Percentiles rank a stretch among this genome's conserved stretches.
These are phyloP conservation scores for Chrysomela aeneicollis DNA, from an alignment of 2,888 invertebrate species.

Conservation along the genomic window DNA sequence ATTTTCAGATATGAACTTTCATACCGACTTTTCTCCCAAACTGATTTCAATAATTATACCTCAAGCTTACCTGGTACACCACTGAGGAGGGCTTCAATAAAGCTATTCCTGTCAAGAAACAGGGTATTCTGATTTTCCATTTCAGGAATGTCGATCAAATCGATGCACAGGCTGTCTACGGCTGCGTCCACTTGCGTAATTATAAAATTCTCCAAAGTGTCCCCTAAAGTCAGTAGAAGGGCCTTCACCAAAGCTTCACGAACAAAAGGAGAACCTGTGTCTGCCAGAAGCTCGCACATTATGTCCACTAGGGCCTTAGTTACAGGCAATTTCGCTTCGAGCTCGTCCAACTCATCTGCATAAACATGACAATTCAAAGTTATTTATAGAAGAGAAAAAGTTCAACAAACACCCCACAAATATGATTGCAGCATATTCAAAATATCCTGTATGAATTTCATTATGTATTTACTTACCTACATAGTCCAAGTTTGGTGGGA, in stretches of 20 bases:
- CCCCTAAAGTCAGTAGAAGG: constrained; percentile 60
- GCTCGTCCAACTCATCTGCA: constrained; percentile 65
- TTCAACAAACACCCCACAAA: too few relatives aligned
- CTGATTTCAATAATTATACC: constrained; percentile 13
- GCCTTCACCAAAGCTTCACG: constrained; percentile 64
- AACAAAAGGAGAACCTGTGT: constrained; percentile 60
- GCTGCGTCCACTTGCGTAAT: constrained; percentile 43
- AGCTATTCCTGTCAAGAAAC: constrained; percentile 51
- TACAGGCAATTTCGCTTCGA: constrained; percentile 62
- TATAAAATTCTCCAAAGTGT: constrained; percentile 56
- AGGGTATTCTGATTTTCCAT: constrained; percentile 45
- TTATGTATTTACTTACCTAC: constrained; percentile 46
- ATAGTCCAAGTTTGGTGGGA: constrained; percentile 45
- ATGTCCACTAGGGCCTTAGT: constrained; percentile 62
- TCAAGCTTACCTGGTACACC: constrained; percentile 52
- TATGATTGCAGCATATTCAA: too few relatives aligned
- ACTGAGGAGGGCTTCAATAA: constrained; percentile 49
- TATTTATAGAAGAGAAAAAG: background rate
- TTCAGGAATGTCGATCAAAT: constrained; percentile 48
- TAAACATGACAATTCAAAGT: constrained; percentile 34
- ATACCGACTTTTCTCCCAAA: too few relatives aligned
- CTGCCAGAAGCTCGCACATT: constrained; percentile 62
- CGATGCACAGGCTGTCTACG: constrained; percentile 46
- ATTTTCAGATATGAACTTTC: too few relatives aligned
- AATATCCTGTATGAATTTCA: too few relatives aligned